Evolutionary conservation across 1,140 invertebrate species (phyloP).

Genomic region (Meteorus sp.): DNA sequence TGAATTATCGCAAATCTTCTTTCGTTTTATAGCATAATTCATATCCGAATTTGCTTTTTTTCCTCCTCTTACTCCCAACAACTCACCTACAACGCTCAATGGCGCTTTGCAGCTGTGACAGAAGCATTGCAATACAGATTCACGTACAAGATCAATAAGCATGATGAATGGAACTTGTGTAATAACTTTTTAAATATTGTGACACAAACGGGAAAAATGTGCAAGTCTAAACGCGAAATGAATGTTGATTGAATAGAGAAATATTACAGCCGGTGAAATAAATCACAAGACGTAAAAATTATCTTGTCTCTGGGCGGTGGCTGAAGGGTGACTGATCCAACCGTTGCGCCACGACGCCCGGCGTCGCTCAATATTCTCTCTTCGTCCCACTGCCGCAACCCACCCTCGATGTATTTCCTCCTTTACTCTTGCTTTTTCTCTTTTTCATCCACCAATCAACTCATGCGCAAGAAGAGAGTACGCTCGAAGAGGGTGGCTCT

Average conservation of each 20-base stretch:
- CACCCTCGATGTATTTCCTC: too few relatives aligned
- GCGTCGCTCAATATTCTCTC: constrained; percentile 58
- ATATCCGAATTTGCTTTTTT: not conserved
- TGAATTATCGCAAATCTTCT: too few relatives aligned
- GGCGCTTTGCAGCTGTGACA: constrained; percentile 85
- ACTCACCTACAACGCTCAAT: constrained; percentile 72
- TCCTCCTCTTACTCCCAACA: constrained; percentile 14
- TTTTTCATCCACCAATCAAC: constrained; percentile 1
- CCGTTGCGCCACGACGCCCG: constrained; percentile 52
- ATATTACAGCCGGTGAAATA: constrained; percentile 4
- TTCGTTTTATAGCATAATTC: too few relatives aligned
- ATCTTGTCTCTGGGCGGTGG: constrained; percentile 53
- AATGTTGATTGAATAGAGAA: not conserved
- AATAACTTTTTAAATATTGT: too few relatives aligned
- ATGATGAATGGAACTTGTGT: constrained; percentile 65
- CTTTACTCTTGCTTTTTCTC: constrained; percentile 2
- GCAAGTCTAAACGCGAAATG: too few relatives aligned
- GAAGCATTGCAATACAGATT: constrained; percentile 87
- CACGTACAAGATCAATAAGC: constrained; percentile 82
- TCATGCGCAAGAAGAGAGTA: not conserved
- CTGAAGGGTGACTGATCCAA: constrained; percentile 52
- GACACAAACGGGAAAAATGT: not conserved
- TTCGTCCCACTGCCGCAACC: constrained; percentile 35
- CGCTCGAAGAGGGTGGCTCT: not conserved
- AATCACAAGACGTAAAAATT: constrained; percentile 32